These are phyloP conservation scores for Antheraea yamamai DNA, from an alignment of 2,888 invertebrate genomes.

Conservation along the genomic window DNA sequence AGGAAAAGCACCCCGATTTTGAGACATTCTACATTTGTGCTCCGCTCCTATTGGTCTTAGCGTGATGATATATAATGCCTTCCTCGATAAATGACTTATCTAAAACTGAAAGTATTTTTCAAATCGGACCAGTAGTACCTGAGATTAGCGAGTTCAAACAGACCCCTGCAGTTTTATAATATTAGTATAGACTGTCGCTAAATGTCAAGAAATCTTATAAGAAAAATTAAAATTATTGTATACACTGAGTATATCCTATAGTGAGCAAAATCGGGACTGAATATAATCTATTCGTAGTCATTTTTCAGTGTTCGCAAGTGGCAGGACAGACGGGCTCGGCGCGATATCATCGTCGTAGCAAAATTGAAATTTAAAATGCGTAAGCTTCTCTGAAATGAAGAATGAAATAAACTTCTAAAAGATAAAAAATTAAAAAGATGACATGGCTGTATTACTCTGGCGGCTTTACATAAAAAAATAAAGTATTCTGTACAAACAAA, in stretches of 20 bases:
- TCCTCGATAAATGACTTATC: too few species aligned
- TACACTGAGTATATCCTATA: conserved; percentile 63
- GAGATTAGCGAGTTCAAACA: too few species aligned
- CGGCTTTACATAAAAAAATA: conserved; percentile 3
- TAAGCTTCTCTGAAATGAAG: conserved; percentile 52
- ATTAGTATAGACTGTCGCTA: conserved; percentile 41
- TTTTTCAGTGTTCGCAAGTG: conserved; percentile 58
- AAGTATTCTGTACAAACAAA: conserved; percentile 6
- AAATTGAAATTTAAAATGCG: conserved; percentile 62
- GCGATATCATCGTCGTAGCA: conserved; percentile 57
- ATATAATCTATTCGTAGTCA: conserved; percentile 66
- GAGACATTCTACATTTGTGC: too few species aligned
- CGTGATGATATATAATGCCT: too few species aligned
- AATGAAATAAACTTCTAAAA: conserved; percentile 42
- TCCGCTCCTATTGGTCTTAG: too few species aligned
- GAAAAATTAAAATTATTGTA: conserved; percentile 71
- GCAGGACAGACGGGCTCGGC: conserved; percentile 43
- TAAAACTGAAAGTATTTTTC: too few species aligned
- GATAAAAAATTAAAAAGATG: conserved; percentile 43
- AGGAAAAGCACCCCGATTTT: too few species aligned
- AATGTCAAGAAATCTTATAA: conserved; percentile 53
- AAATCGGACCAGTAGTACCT: too few species aligned
- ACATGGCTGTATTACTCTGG: conserved; percentile 21
- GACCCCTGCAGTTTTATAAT: too few species aligned
- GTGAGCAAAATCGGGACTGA: conserved; percentile 61